These are phyloP conservation scores for Dendrocopos noguchii DNA, from an alignment of 2,113 vertebrate genomes.

Conservation along the genomic window DNA sequence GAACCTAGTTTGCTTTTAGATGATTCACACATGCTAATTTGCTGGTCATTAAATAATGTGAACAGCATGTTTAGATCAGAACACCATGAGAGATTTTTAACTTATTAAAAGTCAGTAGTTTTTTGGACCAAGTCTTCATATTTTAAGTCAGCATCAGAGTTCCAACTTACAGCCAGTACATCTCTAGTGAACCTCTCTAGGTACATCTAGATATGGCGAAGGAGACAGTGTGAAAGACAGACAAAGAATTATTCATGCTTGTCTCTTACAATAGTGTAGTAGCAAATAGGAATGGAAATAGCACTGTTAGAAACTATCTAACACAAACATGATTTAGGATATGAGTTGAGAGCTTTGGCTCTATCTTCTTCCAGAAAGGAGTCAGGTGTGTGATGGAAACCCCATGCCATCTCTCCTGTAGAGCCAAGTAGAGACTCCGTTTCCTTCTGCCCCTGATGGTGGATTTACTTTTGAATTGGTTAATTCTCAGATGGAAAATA, in stretches of 20 bases:
- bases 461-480: neutral
- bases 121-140: neutral
- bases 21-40: neutral
- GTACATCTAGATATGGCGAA: neutral
- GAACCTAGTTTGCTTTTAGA: neutral
- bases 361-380: neutral
- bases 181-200: neutral
- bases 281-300: neutral
- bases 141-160: neutral
- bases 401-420: accelerated
- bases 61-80: neutral
- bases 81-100: neutral
- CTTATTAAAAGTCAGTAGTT: neutral
- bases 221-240: neutral
- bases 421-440: neutral
- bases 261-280: neutral
- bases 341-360: neutral
- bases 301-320: neutral
- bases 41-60: neutral
- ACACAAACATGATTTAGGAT: neutral
- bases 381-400: neutral
- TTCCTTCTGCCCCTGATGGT: neutral
- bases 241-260: neutral
- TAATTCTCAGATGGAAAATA: neutral
- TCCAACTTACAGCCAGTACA: neutral